Conservation (phyloP, 2,797 vertebrate species). For the Miichthys miiuy region DNA sequence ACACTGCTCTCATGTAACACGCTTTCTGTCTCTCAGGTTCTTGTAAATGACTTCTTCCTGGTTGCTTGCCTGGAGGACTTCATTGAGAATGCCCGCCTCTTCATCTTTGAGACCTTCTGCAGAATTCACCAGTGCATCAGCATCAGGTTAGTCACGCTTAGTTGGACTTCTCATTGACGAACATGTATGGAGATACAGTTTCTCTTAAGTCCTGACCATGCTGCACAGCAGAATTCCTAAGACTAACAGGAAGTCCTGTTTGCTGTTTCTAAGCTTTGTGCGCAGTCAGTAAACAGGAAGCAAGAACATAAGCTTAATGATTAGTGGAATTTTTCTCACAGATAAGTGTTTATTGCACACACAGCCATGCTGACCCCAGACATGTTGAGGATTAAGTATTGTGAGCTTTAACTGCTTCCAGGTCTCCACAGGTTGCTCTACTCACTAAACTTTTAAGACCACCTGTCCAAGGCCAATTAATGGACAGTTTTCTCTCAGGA, state of each 20-base stretch:
- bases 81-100: conserved; percentile 97
- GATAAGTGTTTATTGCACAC: conserved; percentile 80
- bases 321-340: conserved; percentile 67
- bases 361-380: conserved; percentile 63
- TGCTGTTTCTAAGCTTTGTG: conserved; percentile 36
- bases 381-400: conserved; percentile 69
- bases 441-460: conserved; percentile 74
- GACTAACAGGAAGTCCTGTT: conserved; percentile 36
- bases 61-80: conserved; percentile 98
- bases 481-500: conserved; percentile 56
- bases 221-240: conserved; percentile 15
- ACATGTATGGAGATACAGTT: neutral
- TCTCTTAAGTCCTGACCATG: neutral
- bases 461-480: conserved; percentile 69
- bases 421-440: conserved; percentile 67
- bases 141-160: conserved; percentile 88
- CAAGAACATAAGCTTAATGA: conserved; percentile 60
- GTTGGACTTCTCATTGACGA: neutral
- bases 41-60: conserved; percentile 98
- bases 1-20: conserved; percentile 12
- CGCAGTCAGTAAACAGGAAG: conserved; percentile 63
- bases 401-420: conserved; percentile 75
- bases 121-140: conserved; percentile 99
- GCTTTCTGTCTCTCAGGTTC: conserved; percentile 86
- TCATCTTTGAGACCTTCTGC: conserved; percentile 99